These are phyloP conservation scores for Pogonomyrmex barbatus DNA, from an alignment of 1,140 invertebrate species.

Conservation along the genomic window DNA sequence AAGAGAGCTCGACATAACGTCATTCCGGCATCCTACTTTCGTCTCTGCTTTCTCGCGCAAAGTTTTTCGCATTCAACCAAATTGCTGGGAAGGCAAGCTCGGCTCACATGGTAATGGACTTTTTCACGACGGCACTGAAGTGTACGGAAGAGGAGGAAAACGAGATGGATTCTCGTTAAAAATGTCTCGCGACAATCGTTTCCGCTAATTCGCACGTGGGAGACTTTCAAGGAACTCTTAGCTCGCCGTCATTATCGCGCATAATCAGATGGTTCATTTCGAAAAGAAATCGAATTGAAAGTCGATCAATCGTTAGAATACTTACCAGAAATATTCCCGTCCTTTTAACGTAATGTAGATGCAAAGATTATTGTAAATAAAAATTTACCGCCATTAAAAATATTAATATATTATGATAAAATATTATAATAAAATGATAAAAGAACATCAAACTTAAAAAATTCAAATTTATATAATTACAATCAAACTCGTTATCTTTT, in stretches of 20 bases:
- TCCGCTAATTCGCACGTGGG: background rate
- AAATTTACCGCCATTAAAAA: background rate
- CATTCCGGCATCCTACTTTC: constrained; percentile 33
- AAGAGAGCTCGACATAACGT: constrained; percentile 52
- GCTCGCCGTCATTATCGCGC: constrained; percentile 27
- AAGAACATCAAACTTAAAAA: background rate
- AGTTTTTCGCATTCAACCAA: constrained; percentile 54
- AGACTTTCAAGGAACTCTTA: background rate
- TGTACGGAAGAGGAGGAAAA: background rate
- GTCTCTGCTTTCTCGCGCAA: background rate
- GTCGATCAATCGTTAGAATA: too few species aligned
- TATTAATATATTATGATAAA: background rate
- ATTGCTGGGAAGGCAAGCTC: constrained; percentile 35
- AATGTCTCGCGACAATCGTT: constrained; percentile 40
- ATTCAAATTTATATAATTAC: background rate
- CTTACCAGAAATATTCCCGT: background rate
- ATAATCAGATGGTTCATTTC: constrained; percentile 17
- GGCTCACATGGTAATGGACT: constrained; percentile 51
- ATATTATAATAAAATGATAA: background rate
- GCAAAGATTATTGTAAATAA: background rate
- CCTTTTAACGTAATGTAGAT: background rate
- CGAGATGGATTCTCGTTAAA: constrained; percentile 35
- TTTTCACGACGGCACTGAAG: constrained; percentile 1
- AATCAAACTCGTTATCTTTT: background rate
- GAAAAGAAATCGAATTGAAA: background rate